These are phyloP conservation scores for Temnothorax nylanderi DNA, from an alignment of 1,140 invertebrate species.

Conservation along the genomic window DNA sequence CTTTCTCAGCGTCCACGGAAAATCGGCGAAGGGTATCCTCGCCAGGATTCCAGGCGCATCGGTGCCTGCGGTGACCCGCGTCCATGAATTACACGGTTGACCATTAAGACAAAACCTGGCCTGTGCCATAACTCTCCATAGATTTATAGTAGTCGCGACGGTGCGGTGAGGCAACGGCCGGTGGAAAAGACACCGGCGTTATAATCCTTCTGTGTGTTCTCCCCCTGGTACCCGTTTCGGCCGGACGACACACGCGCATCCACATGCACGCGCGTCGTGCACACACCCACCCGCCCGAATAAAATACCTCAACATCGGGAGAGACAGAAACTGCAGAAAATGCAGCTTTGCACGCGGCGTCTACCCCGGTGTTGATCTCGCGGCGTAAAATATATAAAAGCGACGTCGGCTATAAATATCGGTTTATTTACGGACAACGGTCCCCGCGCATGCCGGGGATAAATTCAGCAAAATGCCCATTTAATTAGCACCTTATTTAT, in stretches of 20 bases:
- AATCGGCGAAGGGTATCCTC: conserved; percentile 59
- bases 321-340: conserved; percentile 76
- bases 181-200: conserved; percentile 67
- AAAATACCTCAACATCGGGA: conserved; percentile 71
- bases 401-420: conserved; percentile 81
- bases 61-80: conserved; percentile 55
- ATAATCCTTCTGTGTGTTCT: conserved; percentile 72
- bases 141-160: conserved; percentile 82
- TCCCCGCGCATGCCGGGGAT: conserved; percentile 76
- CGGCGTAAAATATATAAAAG: conserved; percentile 54
- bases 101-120: conserved; percentile 83
- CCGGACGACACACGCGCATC: conserved; percentile 2
- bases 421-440: conserved; percentile 82
- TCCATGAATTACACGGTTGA: conserved; percentile 81
- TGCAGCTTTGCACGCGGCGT: conserved; percentile 60
- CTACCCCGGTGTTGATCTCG: conserved; percentile 36
- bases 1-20: conserved; percentile 57
- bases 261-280: neutral
- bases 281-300: conserved; percentile 41
- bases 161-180: conserved; percentile 71
- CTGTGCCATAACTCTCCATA: conserved; percentile 82
- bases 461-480: conserved; percentile 84
- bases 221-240: conserved; percentile 51
- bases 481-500: conserved; percentile 86
- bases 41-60: conserved; percentile 63